Evolutionary conservation across 2,797 vertebrate species (phyloP).

Genomic region (Vultur gryphus): DNA sequence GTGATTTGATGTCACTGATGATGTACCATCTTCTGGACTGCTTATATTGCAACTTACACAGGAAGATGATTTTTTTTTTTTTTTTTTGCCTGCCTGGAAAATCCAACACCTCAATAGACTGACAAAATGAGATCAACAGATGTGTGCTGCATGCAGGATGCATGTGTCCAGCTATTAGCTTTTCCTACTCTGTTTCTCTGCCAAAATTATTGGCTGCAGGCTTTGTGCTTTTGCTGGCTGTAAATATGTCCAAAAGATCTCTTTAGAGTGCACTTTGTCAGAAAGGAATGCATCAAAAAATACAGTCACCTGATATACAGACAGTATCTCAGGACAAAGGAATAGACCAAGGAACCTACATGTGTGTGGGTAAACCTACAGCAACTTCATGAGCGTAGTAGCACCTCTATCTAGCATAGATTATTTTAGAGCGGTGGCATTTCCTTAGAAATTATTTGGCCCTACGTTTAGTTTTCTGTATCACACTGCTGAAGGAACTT

Average conservation of each 20-base stretch:
- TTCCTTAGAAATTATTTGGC: background rate
- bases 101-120: background rate
- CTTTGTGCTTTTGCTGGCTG: background rate
- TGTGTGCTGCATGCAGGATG: background rate
- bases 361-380: background rate
- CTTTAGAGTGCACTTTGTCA: background rate
- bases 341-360: background rate
- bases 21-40: background rate
- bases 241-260: background rate
- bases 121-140: conserved; percentile 21
- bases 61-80: background rate
- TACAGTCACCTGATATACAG: background rate
- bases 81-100: background rate
- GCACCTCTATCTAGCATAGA: background rate
- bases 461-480: background rate
- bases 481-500: background rate
- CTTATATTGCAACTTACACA: background rate
- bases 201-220: background rate
- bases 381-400: no score
- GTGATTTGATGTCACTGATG: background rate
- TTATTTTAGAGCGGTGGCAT: background rate
- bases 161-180: background rate
- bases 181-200: background rate
- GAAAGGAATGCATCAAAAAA: background rate
- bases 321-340: background rate